Base-by-base conservation (phyloP, 2,113 vertebrate genomes). In the Pollimyrus isidori region DNA sequence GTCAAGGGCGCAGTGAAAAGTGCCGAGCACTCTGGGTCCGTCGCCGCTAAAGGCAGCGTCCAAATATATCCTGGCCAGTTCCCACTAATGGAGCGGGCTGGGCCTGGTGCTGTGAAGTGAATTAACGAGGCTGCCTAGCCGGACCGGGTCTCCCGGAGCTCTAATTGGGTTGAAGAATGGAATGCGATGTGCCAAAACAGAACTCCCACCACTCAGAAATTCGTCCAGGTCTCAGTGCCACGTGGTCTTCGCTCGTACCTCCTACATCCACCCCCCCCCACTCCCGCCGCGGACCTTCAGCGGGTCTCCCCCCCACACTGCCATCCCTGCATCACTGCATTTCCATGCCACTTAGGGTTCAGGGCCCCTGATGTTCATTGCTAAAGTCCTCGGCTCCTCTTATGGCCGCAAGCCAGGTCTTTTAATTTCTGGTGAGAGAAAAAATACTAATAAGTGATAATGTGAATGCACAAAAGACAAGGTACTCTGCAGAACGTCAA, bases 151-250 rank as follows among this genome's bases (percentile, higher is more conserved):
- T 89, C 84, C 58, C 17, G 7, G 46, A 15, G 9, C 84, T 89
- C 46, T 89, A 89, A 89, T 86, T 89, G 89, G 83, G 56, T 87
- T 73, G 89, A 89, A 87, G 45, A 87, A 87, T 62, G 83, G 83
- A 58, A 21, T 48, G 30, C 4, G 19, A 45, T 17, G 15, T 1
- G 9, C 9, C 84, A 19, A 65, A 39, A 89, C 84, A 73, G 58
- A 87, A 30, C 56, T 30, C 84, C 56, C 46, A 17, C 30, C 19
- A 26, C 83, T 87, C n/a, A 46, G 26, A 84, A 50, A 86, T 69
- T 23, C 35, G 62, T 58, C 56, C 26, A 4, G 15, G 15, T 87
- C 56, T 50, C 10, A 53, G 30, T 15, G 10, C 53, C 11, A 0
- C 5, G n/a, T n/a, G 82, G 39, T n/a, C 82, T 45, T 84, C 39